A percentile compares a stretch with the other conserved stretches of the same genome.
phyloP scores from a whole-genome alignment of 2,113 vertebrate species.

The Axis porcinus region DNA sequence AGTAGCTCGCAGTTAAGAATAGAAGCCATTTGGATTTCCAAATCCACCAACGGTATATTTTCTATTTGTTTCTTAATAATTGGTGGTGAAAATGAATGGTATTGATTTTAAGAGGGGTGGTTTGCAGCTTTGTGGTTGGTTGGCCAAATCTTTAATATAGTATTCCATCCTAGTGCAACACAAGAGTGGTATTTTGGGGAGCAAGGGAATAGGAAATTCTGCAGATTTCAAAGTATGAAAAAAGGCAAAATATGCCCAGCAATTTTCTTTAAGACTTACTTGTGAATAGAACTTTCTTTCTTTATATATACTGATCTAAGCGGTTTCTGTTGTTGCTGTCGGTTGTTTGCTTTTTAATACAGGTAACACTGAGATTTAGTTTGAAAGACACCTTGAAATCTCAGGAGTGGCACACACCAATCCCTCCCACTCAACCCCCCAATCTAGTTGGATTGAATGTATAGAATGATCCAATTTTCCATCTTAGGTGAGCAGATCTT shows the following conservation, averaged over 20 bases:
- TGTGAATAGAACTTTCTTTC: slow-evolving; percentile 24
- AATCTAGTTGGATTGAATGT: slow-evolving; percentile 66
- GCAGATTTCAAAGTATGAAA: slow-evolving; percentile 70
- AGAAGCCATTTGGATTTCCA: slow-evolving; percentile 4
- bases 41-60: slow-evolving; percentile 16
- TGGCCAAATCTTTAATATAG: slow-evolving; percentile 72
- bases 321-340: background rate
- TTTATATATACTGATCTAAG: slow-evolving; percentile 58
- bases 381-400: slow-evolving; percentile 62
- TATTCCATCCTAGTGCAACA: slow-evolving; percentile 72
- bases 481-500: slow-evolving; percentile 71
- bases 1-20: background rate
- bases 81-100: slow-evolving; percentile 36
- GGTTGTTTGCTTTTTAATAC: slow-evolving; percentile 33
- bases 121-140: slow-evolving; percentile 79
- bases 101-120: background rate
- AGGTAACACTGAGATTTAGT: slow-evolving; percentile 65
- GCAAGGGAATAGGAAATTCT: slow-evolving; percentile 42
- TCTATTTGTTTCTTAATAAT: slow-evolving; percentile 43
- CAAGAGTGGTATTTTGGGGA: slow-evolving; percentile 53
- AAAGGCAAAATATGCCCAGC: slow-evolving; percentile 64
- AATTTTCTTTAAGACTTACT: slow-evolving; percentile 73
- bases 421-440: slow-evolving; percentile 51
- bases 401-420: slow-evolving; percentile 65
- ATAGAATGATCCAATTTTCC: slow-evolving; percentile 76